Evolutionary conservation across 2,113 vertebrate species (phyloP).

Genomic region (Daubentonia madagascariensis): DNA sequence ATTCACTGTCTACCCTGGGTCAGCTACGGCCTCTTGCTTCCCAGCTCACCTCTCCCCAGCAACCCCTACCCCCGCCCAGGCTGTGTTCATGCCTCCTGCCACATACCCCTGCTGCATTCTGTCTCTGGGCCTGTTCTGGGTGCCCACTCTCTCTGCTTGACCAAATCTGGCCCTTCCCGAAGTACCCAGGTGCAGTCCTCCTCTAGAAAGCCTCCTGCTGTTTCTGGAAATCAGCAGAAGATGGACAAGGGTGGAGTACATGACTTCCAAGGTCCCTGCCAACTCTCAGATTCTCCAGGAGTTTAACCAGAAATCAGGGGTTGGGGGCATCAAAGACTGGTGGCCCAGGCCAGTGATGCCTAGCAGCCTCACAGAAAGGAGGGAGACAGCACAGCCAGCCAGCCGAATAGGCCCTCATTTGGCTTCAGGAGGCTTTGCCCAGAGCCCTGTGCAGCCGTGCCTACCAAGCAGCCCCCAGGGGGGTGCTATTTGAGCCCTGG

Average conservation of each 20-base stretch:
- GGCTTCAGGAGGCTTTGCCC: slow-evolving; percentile 40
- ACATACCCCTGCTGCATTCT: background rate
- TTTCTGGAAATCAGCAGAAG: slow-evolving; percentile 40
- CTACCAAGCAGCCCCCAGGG: slow-evolving; percentile 38
- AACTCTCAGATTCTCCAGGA: slow-evolving; percentile 26
- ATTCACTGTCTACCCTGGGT: background rate
- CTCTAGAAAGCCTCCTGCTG: background rate
- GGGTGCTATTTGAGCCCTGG: slow-evolving; percentile 3
- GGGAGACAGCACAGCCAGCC: background rate
- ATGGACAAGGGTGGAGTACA: background rate
- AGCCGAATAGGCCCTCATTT: background rate
- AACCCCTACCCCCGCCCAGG: too few relatives aligned
- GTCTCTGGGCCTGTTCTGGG: background rate
- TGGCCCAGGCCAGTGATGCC: background rate
- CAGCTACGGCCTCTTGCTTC: background rate
- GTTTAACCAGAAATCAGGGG: background rate
- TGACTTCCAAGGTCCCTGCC: slow-evolving; percentile 23
- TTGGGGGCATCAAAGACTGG: background rate
- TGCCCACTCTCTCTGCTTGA: background rate
- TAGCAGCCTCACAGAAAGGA: slow-evolving; percentile 9
- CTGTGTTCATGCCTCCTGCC: background rate
- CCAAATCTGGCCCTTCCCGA: background rate
- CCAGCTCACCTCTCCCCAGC: background rate
- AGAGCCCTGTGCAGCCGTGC: background rate
- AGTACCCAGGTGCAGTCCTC: background rate